Conservation (phyloP, 2,113 vertebrate species). For the Felis catus region F.catus_Fca126_mat1.0 CM031412.1:132124001-132124500, state of each 20-base stretch:
- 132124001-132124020: too few relatives aligned
- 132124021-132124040: too few relatives aligned
- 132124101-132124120: background rate
- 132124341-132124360: background rate
- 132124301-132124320: background rate
- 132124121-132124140: background rate
- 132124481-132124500: background rate
- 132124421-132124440: background rate
- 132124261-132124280: background rate
- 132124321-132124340: background rate
- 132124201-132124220: background rate
- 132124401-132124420: background rate
- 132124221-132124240: background rate
- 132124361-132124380: background rate
- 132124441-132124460: background rate
- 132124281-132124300: background rate
- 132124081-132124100: too few relatives aligned
- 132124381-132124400: background rate
- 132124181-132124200: background rate
- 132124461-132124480: background rate
- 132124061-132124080: too few relatives aligned
- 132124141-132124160: background rate
- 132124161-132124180: background rate
- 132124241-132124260: background rate
- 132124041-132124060: too few relatives aligned